Base-by-base conservation (phyloP, 2,797 vertebrate genomes). In the Microctenopoma lineatum region DNA sequence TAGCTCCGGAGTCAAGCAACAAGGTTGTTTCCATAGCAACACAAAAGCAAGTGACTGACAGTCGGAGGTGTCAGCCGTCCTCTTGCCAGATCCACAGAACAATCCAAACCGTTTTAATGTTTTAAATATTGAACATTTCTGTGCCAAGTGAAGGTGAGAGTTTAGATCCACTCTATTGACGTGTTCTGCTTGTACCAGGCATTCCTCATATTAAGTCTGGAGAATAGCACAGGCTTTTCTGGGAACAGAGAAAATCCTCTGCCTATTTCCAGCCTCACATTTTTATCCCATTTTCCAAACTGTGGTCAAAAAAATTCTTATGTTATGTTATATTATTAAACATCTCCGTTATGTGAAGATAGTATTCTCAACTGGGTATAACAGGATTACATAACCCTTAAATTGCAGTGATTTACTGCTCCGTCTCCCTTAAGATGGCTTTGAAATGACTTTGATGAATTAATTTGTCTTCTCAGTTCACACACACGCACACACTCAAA, bases 1-100 rank as follows among this genome's bases (percentile, higher is more conserved):
- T 84, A 88, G 82, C 83, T 68, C 73, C 57, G 2, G 69, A 75
- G 71, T 71, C 34, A 77, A 85, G 79, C 81, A 81, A 80, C 90
- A 92, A 92, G 90, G 90, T 90, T 89, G 88, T 93, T 89, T 88
- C 93, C 90, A 86, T 89, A 66, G 92, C 61, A 89, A 92, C 90
- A 36, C 46, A 15, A 79, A 89, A 73, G 84, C 73, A 46, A 80
- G 71, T 66, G 84, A 90, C 82, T 87, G 84, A 85, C 87, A 80
- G 80, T 83, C 65, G 41, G 60, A 52, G 64, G 73, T 66, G 80
- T 86, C 82, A 55, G 69, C 61, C 56, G 67, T 78, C 69, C 72
- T 59, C 66, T 25, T 81, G 80, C 83, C 78, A 85, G 79, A 66
- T 46, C 42, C 50, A 56, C 67, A 77, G 59, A 81, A 70, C 62